Evolutionary conservation across 2,888 invertebrate species (phyloP).

Genomic region (Julus scanicus): DNA sequence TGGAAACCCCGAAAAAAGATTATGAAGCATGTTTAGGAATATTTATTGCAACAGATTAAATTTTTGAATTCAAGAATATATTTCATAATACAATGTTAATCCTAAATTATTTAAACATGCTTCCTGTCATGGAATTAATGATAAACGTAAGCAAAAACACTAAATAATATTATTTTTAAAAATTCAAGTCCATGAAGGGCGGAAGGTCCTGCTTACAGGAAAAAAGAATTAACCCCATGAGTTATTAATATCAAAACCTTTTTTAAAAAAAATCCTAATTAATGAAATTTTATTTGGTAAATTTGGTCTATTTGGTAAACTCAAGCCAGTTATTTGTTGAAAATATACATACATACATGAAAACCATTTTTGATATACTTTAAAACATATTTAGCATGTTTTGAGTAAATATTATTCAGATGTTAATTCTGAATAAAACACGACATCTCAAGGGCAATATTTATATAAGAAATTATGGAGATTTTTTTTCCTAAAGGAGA

Average conservation of each 20-base stretch:
- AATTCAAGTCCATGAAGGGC: background rate
- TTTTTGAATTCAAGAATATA: slow-evolving; percentile 5
- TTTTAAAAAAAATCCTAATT: background rate
- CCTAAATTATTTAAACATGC: background rate
- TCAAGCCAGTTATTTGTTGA: too few species aligned
- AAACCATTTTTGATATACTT: too few species aligned
- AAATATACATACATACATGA: too few species aligned
- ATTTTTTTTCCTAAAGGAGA: too few species aligned
- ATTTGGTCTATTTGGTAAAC: background rate
- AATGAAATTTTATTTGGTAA: background rate
- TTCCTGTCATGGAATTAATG: background rate
- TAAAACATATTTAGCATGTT: too few species aligned
- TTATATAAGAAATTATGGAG: too few species aligned
- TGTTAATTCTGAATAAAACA: too few species aligned
- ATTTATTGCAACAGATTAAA: slow-evolving; percentile 2
- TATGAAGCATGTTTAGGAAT: background rate
- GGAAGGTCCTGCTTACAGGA: background rate
- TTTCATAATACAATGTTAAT: background rate
- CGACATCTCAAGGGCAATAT: too few species aligned
- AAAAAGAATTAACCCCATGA: background rate
- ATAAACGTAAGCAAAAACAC: background rate
- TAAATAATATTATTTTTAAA: background rate
- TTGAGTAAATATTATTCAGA: too few species aligned
- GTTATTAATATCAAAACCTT: background rate
- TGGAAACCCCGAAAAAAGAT: background rate